phyloP scores from a whole-genome alignment of 2,113 vertebrate species.

The Callocephalon fimbriatum region DNA sequence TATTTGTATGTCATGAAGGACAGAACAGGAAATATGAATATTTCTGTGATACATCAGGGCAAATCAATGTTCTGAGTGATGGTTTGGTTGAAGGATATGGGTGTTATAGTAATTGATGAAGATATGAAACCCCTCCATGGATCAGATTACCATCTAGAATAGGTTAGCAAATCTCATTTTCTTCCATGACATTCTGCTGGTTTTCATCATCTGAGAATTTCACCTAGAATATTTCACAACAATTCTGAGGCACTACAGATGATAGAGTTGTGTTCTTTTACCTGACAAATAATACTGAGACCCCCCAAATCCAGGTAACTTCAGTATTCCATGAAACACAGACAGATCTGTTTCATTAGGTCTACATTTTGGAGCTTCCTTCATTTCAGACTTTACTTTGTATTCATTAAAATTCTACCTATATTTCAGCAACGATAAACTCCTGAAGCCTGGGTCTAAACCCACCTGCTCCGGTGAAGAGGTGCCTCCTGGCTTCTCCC shows the following conservation, averaged over 20 bases:
- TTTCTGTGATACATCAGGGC: not conserved
- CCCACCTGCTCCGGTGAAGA: not conserved
- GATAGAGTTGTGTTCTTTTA: not conserved
- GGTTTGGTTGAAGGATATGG: not conserved
- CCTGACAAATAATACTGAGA: not conserved
- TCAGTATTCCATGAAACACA: not conserved
- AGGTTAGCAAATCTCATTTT: not conserved
- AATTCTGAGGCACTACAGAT: not conserved
- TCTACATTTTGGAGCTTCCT: not conserved
- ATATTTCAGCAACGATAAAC: not conserved
- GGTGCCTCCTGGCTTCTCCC: not conserved
- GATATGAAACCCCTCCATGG: not conserved
- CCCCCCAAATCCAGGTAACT: not conserved
- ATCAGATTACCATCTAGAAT: not conserved
- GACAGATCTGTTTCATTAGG: not conserved
- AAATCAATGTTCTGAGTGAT: not conserved
- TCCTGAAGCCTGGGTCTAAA: not conserved
- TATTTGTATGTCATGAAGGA: not conserved
- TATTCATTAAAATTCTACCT: not conserved
- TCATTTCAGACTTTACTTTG: not conserved
- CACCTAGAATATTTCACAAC: not conserved
- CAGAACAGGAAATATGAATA: not conserved
- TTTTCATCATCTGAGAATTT: not conserved
- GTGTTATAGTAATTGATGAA: not conserved
- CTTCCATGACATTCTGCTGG: not conserved